Base-by-base conservation (phyloP, 2,113 vertebrate genomes). In the Carettochelys insculpta region DNA sequence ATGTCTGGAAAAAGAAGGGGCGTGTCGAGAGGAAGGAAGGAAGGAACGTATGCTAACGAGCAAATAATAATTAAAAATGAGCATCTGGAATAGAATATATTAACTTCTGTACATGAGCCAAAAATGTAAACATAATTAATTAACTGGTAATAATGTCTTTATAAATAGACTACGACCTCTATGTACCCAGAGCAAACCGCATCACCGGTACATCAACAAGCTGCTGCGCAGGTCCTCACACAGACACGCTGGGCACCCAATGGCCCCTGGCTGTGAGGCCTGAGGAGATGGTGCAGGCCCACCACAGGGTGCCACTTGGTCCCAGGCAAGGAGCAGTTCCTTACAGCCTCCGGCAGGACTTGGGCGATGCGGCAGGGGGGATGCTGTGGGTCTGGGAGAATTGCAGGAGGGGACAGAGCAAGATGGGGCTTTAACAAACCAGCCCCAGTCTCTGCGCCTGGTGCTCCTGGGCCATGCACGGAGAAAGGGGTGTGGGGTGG, bases 91-190 rank as follows among this genome's bases (percentile, higher is more conserved):
- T 95, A 96, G 94, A 96, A 96, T 96, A 96, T 96, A 97, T 96
- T 97, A 96, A 96, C 95, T 96, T 95, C 92, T 95, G 95, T 96
- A 94, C 95, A 96, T 94, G 95, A 95, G 94, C 91, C 96, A 96
- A 96, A 93, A 95, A 95, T 96, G 96, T 96, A 96, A 97, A 96
- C 96, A 96, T 96, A 95, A 97, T 93, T 92, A 93, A 94, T 95
- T 96, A 95, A 95, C 89, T 93, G 71, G 86, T 95, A 95, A 94
- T 89, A 51, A 87, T 92, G 92, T 95, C 87, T 93, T 85, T 54
- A 93, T 89, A 22, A 13, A 45, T 29, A 94, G 89, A 88, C 85
- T 45, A 19, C 12, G 51, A 76, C 89, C 5, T 4, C 91, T 1
- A 0, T 19, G 89, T 71, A 86, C 87, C 89, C 27, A 0, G 76